A percentile compares a stretch with the other conserved stretches of the same genome.
phyloP scores from a whole-genome alignment of 2,113 vertebrate species.

The Rhodinocichla rosea region DNA sequence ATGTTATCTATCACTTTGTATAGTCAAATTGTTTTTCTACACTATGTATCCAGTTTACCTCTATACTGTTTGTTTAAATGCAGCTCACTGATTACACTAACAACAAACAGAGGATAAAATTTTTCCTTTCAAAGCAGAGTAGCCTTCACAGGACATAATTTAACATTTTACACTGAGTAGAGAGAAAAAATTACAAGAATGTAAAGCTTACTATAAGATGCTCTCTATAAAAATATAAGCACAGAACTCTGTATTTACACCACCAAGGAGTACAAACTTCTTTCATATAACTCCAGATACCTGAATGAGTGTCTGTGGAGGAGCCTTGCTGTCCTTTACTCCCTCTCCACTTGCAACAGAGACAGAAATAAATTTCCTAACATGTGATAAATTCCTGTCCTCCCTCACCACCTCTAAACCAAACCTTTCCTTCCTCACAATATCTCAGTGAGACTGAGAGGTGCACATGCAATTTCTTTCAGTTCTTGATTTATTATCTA shows the following conservation, averaged over 20 bases:
- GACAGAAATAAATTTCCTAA: background rate
- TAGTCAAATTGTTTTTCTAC: background rate
- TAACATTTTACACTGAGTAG: background rate
- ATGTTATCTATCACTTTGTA: background rate
- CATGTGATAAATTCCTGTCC: background rate
- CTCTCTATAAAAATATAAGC: background rate
- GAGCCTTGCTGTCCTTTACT: background rate
- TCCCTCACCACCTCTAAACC: background rate
- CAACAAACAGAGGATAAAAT: background rate
- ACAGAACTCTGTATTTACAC: background rate
- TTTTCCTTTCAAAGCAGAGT: background rate
- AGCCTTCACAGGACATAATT: background rate
- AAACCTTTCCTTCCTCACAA: background rate
- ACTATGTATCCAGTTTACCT: background rate
- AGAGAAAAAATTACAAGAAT: background rate
- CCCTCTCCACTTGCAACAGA: background rate
- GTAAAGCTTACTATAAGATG: background rate
- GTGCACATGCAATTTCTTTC: background rate
- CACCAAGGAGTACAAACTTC: background rate
- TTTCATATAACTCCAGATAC: background rate
- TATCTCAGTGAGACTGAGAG: background rate
- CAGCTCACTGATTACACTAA: background rate
- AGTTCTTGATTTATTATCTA: background rate
- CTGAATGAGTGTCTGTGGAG: background rate
- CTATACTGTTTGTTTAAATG: background rate